Percentiles rank a stretch among this genome's conserved stretches.
Evolutionary conservation across 2,797 vertebrate species (phyloP).

Genomic region (Acipenser oxyrinchus): DNA sequence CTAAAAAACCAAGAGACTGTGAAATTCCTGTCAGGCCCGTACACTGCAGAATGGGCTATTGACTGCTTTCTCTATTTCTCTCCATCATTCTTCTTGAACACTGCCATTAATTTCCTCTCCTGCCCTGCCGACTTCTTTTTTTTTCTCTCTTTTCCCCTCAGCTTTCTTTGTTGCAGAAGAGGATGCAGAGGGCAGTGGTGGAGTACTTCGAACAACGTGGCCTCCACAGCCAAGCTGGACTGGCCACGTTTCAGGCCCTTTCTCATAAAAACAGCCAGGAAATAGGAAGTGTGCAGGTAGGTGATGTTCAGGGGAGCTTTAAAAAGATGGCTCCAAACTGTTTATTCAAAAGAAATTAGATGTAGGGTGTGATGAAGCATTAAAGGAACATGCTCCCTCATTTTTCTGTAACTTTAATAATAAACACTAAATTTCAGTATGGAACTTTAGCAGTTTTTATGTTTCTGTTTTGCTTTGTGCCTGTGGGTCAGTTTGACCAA

Average conservation of each 20-base stretch:
- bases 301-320: constrained; percentile 58
- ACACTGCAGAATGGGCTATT: constrained; percentile 99
- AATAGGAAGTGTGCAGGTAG: constrained; percentile 96
- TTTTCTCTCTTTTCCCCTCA: constrained; percentile 56
- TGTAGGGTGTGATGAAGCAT: constrained; percentile 68
- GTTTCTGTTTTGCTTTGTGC: constrained; percentile 14
- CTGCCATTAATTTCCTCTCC: constrained; percentile 99
- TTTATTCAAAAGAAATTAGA: constrained; percentile 65
- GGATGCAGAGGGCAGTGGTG: constrained; percentile 68
- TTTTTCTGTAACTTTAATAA: background rate
- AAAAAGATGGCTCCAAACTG: constrained; percentile 68
- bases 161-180: constrained; percentile 82
- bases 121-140: constrained; percentile 88
- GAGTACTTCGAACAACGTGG: constrained; percentile 70
- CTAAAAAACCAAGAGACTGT: constrained; percentile 99
- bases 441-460: too few relatives aligned
- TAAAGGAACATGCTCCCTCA: constrained; percentile 49
- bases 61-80: constrained; percentile 99
- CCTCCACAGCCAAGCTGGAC: constrained; percentile 74
- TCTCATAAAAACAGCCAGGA: constrained; percentile 85
- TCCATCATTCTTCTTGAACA: constrained; percentile 99
- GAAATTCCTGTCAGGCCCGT: constrained; percentile 99
- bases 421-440: too few relatives aligned
- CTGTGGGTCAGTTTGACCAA: constrained; percentile 19
- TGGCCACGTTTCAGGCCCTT: constrained; percentile 81